Percentiles rank a stretch among this genome's conserved stretches.
Evolutionary conservation across 1,140 invertebrate species (phyloP).

Genomic region (Ostrea edulis): DNA sequence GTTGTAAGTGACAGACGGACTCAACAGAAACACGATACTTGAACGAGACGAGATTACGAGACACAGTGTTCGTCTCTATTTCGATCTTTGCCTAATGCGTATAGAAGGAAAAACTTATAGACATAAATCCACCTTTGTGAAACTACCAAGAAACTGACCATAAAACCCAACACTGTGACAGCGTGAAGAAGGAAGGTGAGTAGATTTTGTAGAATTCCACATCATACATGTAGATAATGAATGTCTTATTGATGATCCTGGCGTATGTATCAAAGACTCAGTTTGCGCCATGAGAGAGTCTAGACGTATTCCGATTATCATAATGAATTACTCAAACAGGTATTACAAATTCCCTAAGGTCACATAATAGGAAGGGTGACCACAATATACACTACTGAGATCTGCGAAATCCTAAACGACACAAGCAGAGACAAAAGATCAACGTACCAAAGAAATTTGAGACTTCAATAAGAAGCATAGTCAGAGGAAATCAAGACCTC

Average conservation of each 20-base stretch:
- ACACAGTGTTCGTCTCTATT: no score
- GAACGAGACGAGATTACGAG: constrained; percentile 16
- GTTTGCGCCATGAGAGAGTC: neutral
- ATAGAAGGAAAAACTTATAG: constrained; percentile 33
- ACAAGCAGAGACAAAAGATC: neutral
- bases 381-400: neutral
- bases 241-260: constrained; percentile 42
- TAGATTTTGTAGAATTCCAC: neutral
- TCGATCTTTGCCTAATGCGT: constrained; percentile 29
- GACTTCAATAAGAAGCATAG: neutral
- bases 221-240: neutral
- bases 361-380: constrained; percentile 24
- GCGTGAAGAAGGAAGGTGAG: constrained; percentile 20
- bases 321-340: constrained; percentile 48
- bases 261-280: constrained; percentile 45
- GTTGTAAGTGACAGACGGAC: constrained; percentile 1
- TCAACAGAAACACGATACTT: constrained; percentile 47
- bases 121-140: constrained; percentile 37
- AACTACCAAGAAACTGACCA: neutral
- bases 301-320: constrained; percentile 41
- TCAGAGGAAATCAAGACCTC: neutral
- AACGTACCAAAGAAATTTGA: neutral
- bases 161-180: constrained; percentile 49
- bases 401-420: neutral
- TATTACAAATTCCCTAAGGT: constrained; percentile 15